Evolutionary conservation across 2,797 vertebrate genomes (phyloP), one percentile per base, ranked within the genome.

Genomic region (Mus spretus): DNA sequence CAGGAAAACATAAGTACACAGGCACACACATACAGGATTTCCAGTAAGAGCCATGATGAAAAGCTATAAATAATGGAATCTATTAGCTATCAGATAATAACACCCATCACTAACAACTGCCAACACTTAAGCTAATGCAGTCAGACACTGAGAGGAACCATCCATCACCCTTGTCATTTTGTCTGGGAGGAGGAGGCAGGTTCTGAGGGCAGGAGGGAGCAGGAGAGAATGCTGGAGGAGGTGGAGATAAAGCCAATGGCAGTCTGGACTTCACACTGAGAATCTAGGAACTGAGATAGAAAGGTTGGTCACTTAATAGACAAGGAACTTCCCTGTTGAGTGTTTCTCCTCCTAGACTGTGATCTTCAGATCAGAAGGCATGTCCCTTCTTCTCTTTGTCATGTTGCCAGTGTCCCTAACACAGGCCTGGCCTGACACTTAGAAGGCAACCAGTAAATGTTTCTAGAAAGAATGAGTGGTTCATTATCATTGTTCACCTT

Each of bases 101-200:
- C 61, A 93, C 90, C 72, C 96, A 98, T 99, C 98, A 98, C 98
- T 99, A 98, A 99, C 98, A 98, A 99, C 98, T 97, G 98, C 98
- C 97, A 98, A 98, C 97, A 98, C 98, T 96, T 80, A 97, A 55
- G 91, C 59, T 96, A 61, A 47, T 97, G 87, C 83, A 96, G 31
- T 89, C n/a, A 94, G 96, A 70, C 37, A 4, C 70, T 87, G 40
- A 59, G 88, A 47, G 12, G 92, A 83, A 6, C 79, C 81, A 89
- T 96, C 90, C 57, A 47, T 97, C 63, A 53, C 87, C 50, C 78
- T 79, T 91, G 97, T 97, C 0, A 87, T 95, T 96, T 90, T 80
- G 72, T 26, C 61, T 10, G n/a, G 93, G 57, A 94, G 5, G 14
- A 17, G 70, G 47, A 47, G 50, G 20, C 2, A 9, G 3, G 17